Evolutionary conservation across 2,113 vertebrate species (phyloP).

Genomic region (Myanophis thanlyinensis): DNA sequence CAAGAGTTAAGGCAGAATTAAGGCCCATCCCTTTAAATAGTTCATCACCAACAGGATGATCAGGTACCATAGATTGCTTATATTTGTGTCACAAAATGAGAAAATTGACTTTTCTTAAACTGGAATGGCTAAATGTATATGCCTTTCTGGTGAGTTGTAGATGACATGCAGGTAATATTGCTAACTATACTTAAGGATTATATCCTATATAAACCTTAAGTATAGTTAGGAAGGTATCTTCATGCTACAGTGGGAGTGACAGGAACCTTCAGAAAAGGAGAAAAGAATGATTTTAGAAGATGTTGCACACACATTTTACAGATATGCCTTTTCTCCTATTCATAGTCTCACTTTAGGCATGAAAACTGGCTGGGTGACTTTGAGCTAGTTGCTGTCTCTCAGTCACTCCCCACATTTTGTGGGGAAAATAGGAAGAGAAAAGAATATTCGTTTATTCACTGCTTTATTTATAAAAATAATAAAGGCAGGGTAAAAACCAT

Average conservation of each 20-base stretch:
- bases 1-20: background rate
- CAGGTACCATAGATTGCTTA: background rate
- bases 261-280: conserved; percentile 15
- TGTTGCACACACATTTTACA: background rate
- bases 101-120: background rate
- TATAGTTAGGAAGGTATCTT: background rate
- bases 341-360: background rate
- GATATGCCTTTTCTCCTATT: background rate
- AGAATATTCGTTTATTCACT: background rate
- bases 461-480: background rate
- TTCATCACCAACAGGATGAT: background rate
- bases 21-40: background rate
- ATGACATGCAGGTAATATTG: background rate
- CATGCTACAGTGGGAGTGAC: background rate
- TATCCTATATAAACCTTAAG: background rate
- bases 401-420: too few relatives aligned
- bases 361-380: background rate
- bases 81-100: background rate
- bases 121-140: background rate
- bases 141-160: background rate
- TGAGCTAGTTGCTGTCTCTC: background rate
- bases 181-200: background rate
- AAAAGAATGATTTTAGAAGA: conserved; percentile 50
- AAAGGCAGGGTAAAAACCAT: background rate
- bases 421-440: background rate